Conservation (phyloP, 2,113 vertebrate genomes). For the Atlantisia rogersi region DNA sequence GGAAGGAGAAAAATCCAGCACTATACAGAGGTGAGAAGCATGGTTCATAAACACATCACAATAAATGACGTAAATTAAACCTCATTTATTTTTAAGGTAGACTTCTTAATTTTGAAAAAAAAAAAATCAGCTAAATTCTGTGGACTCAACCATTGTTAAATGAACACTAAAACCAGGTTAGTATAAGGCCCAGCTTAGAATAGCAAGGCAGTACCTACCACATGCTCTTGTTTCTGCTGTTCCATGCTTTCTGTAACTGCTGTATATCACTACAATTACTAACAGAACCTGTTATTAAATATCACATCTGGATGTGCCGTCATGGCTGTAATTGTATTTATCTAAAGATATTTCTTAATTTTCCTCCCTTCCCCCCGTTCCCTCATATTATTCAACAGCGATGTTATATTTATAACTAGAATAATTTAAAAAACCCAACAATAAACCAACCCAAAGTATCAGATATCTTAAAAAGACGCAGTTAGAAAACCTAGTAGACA, state of each 20-base stretch:
- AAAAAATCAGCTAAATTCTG: neutral
- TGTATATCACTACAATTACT: neutral
- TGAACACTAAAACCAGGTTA: neutral
- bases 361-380: accelerated
- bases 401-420: neutral
- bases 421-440: neutral
- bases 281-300: neutral
- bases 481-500: neutral
- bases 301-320: neutral
- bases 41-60: neutral
- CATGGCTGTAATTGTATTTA: neutral
- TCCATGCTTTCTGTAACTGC: neutral
- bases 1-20: neutral
- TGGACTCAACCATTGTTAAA: neutral
- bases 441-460: neutral
- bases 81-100: neutral
- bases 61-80: neutral
- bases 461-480: neutral
- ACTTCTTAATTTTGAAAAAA: neutral
- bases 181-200: neutral
- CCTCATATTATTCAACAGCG: neutral
- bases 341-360: neutral
- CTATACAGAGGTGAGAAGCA: neutral
- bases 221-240: neutral
- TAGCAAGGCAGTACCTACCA: neutral